Percentiles rank a stretch among this genome's conserved stretches.
These are phyloP conservation scores for Arizona elegans DNA, from an alignment of 2,113 vertebrate species.

Conservation along the genomic window DNA sequence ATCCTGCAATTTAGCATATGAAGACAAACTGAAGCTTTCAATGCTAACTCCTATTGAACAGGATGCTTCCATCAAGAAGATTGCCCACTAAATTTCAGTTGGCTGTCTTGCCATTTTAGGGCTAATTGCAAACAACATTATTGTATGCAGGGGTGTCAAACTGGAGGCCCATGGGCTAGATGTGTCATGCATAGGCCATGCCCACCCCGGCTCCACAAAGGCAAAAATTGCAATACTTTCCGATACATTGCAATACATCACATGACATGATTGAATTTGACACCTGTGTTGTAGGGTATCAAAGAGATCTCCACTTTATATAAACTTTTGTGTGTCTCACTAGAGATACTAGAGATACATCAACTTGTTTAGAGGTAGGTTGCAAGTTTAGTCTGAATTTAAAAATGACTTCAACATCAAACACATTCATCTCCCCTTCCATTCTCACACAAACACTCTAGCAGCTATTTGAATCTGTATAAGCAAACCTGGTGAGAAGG, in stretches of 20 bases:
- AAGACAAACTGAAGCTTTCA: background rate
- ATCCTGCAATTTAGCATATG: slow-evolving; percentile 5
- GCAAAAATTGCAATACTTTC: too few relatives aligned
- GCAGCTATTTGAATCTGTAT: background rate
- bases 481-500: background rate
- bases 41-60: background rate
- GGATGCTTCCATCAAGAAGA: background rate
- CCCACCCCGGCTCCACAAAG: too few relatives aligned
- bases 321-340: background rate
- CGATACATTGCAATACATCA: too few relatives aligned
- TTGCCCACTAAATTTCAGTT: background rate
- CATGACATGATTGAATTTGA: too few relatives aligned
- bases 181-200: too few relatives aligned
- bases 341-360: background rate
- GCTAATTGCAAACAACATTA: background rate
- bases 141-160: too few relatives aligned
- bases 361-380: background rate
- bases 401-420: background rate
- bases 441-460: background rate
- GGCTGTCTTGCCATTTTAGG: slow-evolving; percentile 1
- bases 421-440: background rate
- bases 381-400: background rate
- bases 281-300: background rate
- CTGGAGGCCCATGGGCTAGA: fast-evolving
- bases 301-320: background rate